These are phyloP conservation scores for Corapipo altera DNA, from an alignment of 2,113 vertebrate genomes.

Conservation along the genomic window DNA sequence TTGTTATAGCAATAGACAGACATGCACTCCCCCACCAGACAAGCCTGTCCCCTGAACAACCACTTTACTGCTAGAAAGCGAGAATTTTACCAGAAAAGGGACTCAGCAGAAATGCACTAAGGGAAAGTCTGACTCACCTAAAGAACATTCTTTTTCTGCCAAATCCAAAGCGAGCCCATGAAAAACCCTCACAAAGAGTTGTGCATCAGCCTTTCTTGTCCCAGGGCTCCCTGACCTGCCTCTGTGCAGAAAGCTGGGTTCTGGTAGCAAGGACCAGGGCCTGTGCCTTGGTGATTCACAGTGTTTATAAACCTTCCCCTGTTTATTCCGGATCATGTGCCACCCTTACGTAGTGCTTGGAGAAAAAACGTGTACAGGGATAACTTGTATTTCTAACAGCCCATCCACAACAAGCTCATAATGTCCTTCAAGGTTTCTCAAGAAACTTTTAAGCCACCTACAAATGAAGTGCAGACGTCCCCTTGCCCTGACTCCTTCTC, in stretches of 20 bases:
- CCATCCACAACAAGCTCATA: not conserved
- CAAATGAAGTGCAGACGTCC: not conserved
- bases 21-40: not conserved
- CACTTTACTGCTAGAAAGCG: not conserved
- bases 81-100: not conserved
- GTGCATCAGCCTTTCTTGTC: rapidly evolving
- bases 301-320: not conserved
- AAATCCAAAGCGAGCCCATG: rapidly evolving
- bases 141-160: not conserved
- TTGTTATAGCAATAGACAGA: not conserved
- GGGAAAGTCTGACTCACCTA: not conserved
- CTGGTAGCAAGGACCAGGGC: not conserved
- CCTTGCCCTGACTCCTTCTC: not conserved
- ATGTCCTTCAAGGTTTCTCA: not conserved
- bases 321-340: not conserved
- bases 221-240: not conserved
- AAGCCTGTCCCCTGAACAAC: not conserved
- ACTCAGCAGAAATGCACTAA: not conserved
- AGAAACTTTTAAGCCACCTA: not conserved
- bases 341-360: not conserved
- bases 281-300: not conserved
- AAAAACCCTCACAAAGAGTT: not conserved
- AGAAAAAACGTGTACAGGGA: not conserved
- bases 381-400: not conserved
- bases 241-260: rapidly evolving